A percentile compares a stretch with the other conserved stretches of the same genome.
These are phyloP conservation scores for Anas capensis DNA, from an alignment of 2,797 vertebrate genomes.

Conservation along the genomic window DNA sequence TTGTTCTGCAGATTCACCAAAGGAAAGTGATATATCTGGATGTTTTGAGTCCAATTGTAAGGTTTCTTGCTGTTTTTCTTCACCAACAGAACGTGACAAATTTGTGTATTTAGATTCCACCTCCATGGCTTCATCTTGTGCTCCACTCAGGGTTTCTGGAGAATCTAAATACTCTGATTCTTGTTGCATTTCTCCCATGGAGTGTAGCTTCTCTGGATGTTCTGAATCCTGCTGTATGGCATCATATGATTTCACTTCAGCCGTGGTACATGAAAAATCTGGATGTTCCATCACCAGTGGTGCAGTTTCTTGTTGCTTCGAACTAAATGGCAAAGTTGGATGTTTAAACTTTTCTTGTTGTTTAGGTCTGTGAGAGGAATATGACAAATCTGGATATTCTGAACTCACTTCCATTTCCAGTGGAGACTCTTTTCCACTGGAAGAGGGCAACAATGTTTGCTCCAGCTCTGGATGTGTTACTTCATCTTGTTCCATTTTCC, in stretches of 20 bases:
- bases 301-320: neutral
- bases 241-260: neutral
- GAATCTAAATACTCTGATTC: neutral
- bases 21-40: neutral
- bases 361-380: neutral
- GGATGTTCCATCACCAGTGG: neutral
- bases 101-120: neutral
- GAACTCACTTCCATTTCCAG: neutral
- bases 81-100: neutral
- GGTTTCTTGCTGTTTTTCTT: neutral
- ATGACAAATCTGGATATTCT: neutral
- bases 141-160: neutral
- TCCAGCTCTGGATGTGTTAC: neutral
- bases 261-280: neutral
- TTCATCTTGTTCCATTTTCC: neutral
- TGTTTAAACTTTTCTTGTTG: neutral
- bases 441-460: neutral
- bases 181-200: neutral
- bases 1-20: neutral
- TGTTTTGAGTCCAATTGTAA: neutral
- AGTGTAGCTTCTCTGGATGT: neutral
- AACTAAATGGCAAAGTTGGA: neutral
- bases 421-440: neutral
- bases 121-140: neutral
- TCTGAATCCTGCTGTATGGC: neutral